Percentiles rank a stretch among this genome's conserved stretches.
Conservation (phyloP, 2,113 vertebrate species). For the Aspiorhynchus laticeps region DNA sequence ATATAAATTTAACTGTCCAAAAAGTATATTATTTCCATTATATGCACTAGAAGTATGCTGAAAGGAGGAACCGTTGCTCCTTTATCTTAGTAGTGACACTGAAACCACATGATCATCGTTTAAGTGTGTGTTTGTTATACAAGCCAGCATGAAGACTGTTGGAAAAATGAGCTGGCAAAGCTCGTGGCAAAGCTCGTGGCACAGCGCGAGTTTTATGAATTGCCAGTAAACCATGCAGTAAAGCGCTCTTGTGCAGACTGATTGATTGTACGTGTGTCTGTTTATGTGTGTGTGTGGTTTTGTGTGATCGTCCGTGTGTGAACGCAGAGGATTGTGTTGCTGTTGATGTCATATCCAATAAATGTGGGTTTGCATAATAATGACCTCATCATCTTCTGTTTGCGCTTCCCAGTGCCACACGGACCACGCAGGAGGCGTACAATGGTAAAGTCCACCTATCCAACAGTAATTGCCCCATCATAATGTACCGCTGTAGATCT, state of each 20-base stretch:
- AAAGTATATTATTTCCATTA: neutral
- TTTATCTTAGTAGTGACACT: neutral
- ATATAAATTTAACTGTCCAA: neutral
- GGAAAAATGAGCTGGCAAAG: slow-evolving; percentile 20
- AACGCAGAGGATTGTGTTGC: slow-evolving; percentile 36
- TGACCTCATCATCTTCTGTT: slow-evolving; percentile 57
- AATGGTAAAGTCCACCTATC: slow-evolving; percentile 44
- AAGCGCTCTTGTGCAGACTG: slow-evolving; percentile 8
- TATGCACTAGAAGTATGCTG: neutral
- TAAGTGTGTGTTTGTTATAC: slow-evolving; percentile 8
- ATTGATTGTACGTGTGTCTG: slow-evolving; percentile 42
- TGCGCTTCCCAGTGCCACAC: slow-evolving; percentile 47
- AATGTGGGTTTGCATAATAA: slow-evolving; percentile 63
- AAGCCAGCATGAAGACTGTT: slow-evolving; percentile 5
- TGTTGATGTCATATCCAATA: slow-evolving; percentile 53
- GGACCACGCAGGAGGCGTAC: slow-evolving; percentile 55
- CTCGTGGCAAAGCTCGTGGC: neutral
- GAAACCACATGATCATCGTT: neutral
- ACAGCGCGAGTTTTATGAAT: neutral
- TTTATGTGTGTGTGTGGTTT: slow-evolving; percentile 44
- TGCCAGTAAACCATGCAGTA: neutral
- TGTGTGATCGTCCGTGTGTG: slow-evolving; percentile 32
- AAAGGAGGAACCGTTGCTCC: neutral
- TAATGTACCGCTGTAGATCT: slow-evolving; percentile 62
- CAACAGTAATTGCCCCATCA: slow-evolving; percentile 56